Evolutionary conservation across 2,113 vertebrate species (phyloP).

Genomic region (Marcusenius ussheri): DNA sequence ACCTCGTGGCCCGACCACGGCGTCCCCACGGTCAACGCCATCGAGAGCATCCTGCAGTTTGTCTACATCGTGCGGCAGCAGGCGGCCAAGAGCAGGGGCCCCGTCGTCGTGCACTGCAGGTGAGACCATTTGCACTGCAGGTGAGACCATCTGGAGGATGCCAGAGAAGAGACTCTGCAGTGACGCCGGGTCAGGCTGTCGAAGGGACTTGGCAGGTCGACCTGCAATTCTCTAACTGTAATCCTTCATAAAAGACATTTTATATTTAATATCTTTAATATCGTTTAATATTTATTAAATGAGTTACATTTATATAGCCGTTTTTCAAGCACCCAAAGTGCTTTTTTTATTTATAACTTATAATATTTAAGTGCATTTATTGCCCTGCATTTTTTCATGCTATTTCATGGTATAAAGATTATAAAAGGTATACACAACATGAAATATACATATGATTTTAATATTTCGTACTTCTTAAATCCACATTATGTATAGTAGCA

Average conservation of each 20-base stretch:
- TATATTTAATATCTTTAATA: background rate
- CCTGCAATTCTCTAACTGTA: too few relatives aligned
- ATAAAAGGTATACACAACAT: too few relatives aligned
- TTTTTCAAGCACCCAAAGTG: background rate
- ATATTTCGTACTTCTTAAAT: too few relatives aligned
- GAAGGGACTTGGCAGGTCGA: background rate
- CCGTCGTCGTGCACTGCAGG: slow-evolving; percentile 92
- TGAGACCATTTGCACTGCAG: slow-evolving; percentile 81
- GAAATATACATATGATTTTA: too few relatives aligned
- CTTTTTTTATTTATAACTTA: background rate
- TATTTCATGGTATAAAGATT: too few relatives aligned
- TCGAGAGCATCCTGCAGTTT: slow-evolving; percentile 90
- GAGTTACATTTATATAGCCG: background rate
- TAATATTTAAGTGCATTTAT: too few relatives aligned
- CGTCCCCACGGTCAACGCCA: slow-evolving; percentile 81
- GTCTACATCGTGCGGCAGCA: slow-evolving; percentile 87
- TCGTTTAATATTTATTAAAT: background rate
- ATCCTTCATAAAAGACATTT: background rate
- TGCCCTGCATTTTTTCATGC: too few relatives aligned
- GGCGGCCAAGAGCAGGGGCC: slow-evolving; percentile 71
- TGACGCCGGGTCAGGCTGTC: background rate
- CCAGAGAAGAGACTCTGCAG: too few relatives aligned
- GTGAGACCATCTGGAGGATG: slow-evolving; percentile 45
- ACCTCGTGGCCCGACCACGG: slow-evolving; percentile 95
- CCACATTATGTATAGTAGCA: too few relatives aligned